phyloP scores from a whole-genome alignment of 2,113 vertebrate genomes.

The Tor tambroides region DNA sequence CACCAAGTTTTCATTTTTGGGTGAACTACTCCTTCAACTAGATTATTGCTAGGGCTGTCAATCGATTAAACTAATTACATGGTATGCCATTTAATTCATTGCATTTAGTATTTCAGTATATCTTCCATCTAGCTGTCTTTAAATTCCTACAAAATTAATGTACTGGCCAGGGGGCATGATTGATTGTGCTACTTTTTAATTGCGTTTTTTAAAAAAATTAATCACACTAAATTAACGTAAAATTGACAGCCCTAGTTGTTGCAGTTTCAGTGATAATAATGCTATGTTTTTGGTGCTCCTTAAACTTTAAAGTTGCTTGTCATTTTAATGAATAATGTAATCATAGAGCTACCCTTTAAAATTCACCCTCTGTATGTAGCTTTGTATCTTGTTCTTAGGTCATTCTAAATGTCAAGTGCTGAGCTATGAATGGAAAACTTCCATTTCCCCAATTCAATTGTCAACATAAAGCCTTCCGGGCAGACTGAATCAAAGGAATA shows the following conservation, averaged over 20 bases:
- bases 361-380: not conserved
- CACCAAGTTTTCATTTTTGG: too few relatives aligned
- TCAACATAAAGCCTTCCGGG: conserved; percentile 26
- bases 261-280: not conserved
- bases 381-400: conserved; percentile 5
- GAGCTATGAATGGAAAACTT: conserved; percentile 27
- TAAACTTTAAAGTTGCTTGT: conserved; percentile 12
- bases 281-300: not conserved
- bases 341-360: conserved; percentile 13
- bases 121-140: not conserved
- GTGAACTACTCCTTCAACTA: not conserved
- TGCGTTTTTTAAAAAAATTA: not conserved
- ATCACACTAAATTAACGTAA: not conserved
- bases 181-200: not conserved
- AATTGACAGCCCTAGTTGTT: too few relatives aligned
- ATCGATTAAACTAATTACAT: not conserved
- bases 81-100: not conserved
- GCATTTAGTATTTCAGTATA: not conserved
- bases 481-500: conserved; percentile 34
- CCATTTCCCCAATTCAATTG: conserved; percentile 32
- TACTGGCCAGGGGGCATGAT: not conserved
- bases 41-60: not conserved
- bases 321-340: conserved; percentile 15
- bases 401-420: conserved; percentile 8
- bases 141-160: not conserved